Base-by-base conservation (phyloP, 2,797 vertebrate species). In the Muscicapa striata region DNA sequence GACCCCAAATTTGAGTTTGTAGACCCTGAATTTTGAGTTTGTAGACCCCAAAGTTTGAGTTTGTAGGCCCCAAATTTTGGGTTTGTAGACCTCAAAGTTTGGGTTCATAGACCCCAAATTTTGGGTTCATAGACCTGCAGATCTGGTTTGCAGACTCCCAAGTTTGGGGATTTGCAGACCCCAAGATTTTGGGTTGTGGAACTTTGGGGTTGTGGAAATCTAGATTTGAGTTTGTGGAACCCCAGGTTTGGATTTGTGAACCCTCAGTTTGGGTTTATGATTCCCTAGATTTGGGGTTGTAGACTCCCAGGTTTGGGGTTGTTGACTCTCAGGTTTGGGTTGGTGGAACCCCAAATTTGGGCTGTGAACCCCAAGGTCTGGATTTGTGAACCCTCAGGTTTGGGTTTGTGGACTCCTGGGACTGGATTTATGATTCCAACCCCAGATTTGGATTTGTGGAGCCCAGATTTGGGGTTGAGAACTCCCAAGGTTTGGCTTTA, bases 311-410 rank as follows among this genome's bases (percentile, higher is more conserved):
- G 3, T 15, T 13, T 64, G 43, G 32, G 4, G 5, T 72, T 29
- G 9, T 29, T 2, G 4, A 15, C 3, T 18, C 17, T 21, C 8
- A 29, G 9, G 2, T 52, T 27, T 46, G 67, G 27, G 13, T 11
- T 52, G 3, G 8, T n/a, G 57, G 1, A 45, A 9, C 22, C 15
- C 14, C 40, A 43, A 23, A 6, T 40, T 36, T 40, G 55, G 40
- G 2, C 17, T 10, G 11, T 18, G 21, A 2, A 46, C 5, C 10
- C 5, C 19, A 3, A 41, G 11, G 3, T 24, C 15, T 14, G 80
- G 63, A 29, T 23, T 20, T 67, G 18, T 6, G 26, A 15, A 46
- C n/a, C 3, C 27, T 9, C 22, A 36, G 11, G 9, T 51, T 3
- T 36, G 38, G 15, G 6, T 17, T 49, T 32, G 27, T 27, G n/a